Percentiles rank a stretch among this genome's conserved stretches.
phyloP scores from a whole-genome alignment of 2,888 invertebrate genomes.

The Invenusta paracnida region DNA sequence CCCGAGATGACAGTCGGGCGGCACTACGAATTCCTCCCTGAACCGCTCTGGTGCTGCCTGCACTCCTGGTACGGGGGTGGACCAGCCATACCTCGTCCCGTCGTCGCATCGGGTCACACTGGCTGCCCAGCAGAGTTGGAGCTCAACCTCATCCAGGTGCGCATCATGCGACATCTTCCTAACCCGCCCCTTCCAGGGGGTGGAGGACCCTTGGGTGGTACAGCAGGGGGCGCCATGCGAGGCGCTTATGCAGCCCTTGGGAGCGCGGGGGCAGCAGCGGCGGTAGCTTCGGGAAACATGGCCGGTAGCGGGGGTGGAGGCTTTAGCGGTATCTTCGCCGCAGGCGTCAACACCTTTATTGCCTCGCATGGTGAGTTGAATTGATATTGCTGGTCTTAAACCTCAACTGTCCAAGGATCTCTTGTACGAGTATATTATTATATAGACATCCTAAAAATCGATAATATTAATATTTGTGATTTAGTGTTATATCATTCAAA shows the following conservation, averaged over 20 bases:
- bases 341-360: neutral
- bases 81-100: slow-evolving; percentile 75
- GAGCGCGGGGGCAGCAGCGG: neutral
- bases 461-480: too few relatives aligned
- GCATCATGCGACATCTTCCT: neutral
- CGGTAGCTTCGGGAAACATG: neutral
- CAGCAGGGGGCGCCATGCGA: neutral
- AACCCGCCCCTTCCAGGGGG: neutral
- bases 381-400: neutral
- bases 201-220: neutral
- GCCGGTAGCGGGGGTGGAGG: neutral
- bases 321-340: neutral
- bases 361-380: neutral
- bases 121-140: slow-evolving; percentile 68
- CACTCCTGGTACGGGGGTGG: slow-evolving; percentile 76
- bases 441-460: too few relatives aligned
- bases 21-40: slow-evolving; percentile 80
- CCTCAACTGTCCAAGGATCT: too few relatives aligned
- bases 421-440: too few relatives aligned
- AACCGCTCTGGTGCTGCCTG: slow-evolving; percentile 79
- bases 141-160: slow-evolving; percentile 67
- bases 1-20: slow-evolving; percentile 65
- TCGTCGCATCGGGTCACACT: slow-evolving; percentile 49
- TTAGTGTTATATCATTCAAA: too few relatives aligned
- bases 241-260: neutral